A percentile compares a stretch with the other conserved stretches of the same genome.
phyloP scores from a whole-genome alignment of 92 coral and sea anemone genomes.

The Siderastrea siderea region DNA sequence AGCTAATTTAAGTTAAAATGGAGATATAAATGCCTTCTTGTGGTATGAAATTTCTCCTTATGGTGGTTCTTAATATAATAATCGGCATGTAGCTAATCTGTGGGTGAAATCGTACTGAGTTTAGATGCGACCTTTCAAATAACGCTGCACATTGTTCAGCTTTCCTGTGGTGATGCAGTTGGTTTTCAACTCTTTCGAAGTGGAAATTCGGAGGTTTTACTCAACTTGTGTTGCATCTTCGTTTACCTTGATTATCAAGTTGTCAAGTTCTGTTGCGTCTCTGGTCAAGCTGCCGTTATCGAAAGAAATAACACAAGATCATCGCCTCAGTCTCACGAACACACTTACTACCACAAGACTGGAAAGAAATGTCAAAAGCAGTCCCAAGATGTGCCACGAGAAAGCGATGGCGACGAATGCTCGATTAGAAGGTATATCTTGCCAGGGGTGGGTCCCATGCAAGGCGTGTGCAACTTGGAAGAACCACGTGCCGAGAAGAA shows the following conservation, averaged over 20 bases:
- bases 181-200: no score
- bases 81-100: no score
- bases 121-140: no score
- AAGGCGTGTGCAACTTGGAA: neutral
- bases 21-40: no score
- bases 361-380: conserved; percentile 4
- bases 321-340: neutral
- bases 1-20: no score
- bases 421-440: conserved; percentile 51
- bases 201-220: no score
- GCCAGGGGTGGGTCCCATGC: conserved; percentile 68
- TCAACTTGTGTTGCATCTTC: neutral
- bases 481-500: conserved; percentile 74
- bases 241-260: neutral
- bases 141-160: no score
- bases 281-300: neutral
- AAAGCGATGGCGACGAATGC: conserved; percentile 57
- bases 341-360: conserved; percentile 4
- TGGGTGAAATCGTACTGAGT: no score
- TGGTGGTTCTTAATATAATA: no score
- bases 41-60: no score
- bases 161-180: no score
- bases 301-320: neutral
- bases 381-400: conserved; percentile 68
- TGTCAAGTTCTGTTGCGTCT: neutral